Base-by-base conservation (phyloP, 1,140 invertebrate genomes). In the Marisa cornuarietis region DNA sequence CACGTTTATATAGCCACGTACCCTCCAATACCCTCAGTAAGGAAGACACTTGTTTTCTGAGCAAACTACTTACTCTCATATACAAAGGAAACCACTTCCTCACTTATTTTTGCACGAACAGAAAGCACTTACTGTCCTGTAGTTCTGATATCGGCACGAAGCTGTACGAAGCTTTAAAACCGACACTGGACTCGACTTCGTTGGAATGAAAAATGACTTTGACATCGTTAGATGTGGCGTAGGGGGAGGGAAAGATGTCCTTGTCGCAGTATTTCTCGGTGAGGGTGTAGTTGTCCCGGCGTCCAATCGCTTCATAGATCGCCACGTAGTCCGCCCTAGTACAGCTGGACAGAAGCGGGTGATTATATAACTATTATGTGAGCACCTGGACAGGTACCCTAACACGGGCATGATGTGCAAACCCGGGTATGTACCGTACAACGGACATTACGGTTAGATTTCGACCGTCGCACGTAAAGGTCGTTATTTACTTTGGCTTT, bases 91-190 rank as follows among this genome's bases (percentile, higher is more conserved):
- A 42, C 31, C 1, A 42, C n/a, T n/a, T n/a, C n/a, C n/a, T n/a
- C n/a, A n/a, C 31, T 42, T 42, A 42, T 42, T 42, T 42, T 42
- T 42, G 31, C 31, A 42, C 31, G 31, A 42, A n/a, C n/a, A n/a
- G 31, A 6, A 71, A 11, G 5, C 20, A 77, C 76, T 68, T 63
- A 77, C 76, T 62, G 22, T 65, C 52, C 42, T 24, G 22, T 8
- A 77, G 42, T 6, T 77, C 76, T 24, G 31, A 24, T 6, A 75
- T 31, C 9, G 58, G 54, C 22, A 86, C 49, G 79, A 87, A 88
- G 68, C 86, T 72, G 83, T 82, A 88, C 71, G 66, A 81, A 63
- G 87, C 87, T 66, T 85, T 82, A 76, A 88, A 88, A 5, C 85
- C 85, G 66, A 85, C 81, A 49, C 81, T 76, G 63, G 79, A 76